Conservation (phyloP, 2,113 vertebrate species). For the Rhea americana region DNA sequence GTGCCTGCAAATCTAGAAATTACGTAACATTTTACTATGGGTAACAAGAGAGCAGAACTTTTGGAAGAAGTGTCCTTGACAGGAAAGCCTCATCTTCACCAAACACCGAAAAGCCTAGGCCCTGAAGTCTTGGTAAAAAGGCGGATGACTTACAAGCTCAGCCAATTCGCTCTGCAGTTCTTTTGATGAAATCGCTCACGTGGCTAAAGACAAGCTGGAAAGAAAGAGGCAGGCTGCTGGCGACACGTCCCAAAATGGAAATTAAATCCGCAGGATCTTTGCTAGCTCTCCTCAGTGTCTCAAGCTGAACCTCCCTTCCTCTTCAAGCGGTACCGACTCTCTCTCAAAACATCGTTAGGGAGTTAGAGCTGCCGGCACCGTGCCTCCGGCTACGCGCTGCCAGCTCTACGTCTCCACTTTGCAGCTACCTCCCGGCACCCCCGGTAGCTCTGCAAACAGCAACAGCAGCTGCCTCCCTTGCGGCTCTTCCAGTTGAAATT, state of each 20-base stretch:
- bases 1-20: background rate
- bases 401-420: background rate
- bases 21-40: background rate
- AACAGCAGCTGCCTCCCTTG: constrained; percentile 34
- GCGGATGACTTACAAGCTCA: background rate
- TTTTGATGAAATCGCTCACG: background rate
- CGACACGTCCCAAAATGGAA: background rate
- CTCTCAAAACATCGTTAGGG: background rate
- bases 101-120: background rate
- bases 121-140: background rate
- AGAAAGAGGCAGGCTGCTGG: background rate
- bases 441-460: background rate
- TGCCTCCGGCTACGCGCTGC: background rate
- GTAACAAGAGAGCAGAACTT: background rate
- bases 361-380: constrained; percentile 12
- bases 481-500: constrained; percentile 55
- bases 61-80: background rate
- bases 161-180: background rate
- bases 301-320: background rate
- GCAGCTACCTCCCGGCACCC: background rate
- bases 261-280: background rate
- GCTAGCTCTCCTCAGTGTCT: background rate
- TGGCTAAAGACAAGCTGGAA: background rate
- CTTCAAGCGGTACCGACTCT: background rate
- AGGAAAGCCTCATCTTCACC: background rate